Evolutionary conservation across 2,113 vertebrate species (phyloP), one percentile per base, ranked within the genome.

Genomic region (Colossoma macropomum): DNA sequence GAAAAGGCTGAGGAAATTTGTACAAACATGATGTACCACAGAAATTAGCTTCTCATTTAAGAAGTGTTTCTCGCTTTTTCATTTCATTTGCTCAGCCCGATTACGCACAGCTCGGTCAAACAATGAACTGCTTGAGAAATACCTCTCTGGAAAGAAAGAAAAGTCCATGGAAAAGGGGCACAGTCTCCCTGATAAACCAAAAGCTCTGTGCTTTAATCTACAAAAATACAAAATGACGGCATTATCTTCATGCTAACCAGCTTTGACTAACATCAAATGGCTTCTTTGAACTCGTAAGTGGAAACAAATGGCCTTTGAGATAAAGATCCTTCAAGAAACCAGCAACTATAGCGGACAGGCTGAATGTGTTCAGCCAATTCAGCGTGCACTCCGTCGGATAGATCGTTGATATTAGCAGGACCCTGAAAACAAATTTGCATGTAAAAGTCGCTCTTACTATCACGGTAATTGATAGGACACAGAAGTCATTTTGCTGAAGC

Each of bases 291-390:
- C 82, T 86, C 76, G 59, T 87, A 90, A 90, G 84, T 87, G 84
- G 87, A 90, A 88, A 90, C 89, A 90, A 89, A 89, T 90, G 86
- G 78, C 75, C 65, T 77, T 77, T 78, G 75, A 89, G 88, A 89
- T 90, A 87, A 88, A 86, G 81, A 88, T 89, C 74, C 82, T 66
- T 80, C 70, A 52, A 63, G 74, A 77, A 83, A 76, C 54, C 71
- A 59, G 62, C 48, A 65, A 85, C 84, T 79, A 34, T 69, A 80
- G 77, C 38, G 83, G 83, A 84, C 85, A 73, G 69, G 75, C 69
- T 59, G 56, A 74, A 87, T 75, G 56, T 69, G 73, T 79, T 71
- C 60, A 30, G 34, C 34, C 56, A 62, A 56, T 78, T 79, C 80
- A 56, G 32, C 66, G 69, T 60, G 76, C 27, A 6, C 27, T 63